Base-by-base conservation (phyloP, 2,888 invertebrate species). In the Stegophylla sp. region DNA sequence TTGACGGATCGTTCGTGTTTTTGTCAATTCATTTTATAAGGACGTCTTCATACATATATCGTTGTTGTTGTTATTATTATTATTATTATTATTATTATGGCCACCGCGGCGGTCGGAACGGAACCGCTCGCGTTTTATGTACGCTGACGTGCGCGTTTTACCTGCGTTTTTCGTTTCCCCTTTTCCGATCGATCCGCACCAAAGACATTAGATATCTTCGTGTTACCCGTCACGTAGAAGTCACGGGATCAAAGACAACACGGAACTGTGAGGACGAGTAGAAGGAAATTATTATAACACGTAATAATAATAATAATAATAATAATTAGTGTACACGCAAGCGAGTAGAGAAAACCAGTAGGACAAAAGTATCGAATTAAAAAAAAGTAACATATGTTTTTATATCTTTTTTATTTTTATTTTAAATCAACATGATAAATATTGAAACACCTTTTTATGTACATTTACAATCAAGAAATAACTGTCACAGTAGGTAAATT, bases 381-480 rank as follows among this genome's bases (percentile, higher is more conserved):
- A 56, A 56, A 56, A 56, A 20, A 20, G 7, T 34, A 34, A 34
- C 7, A 56, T 20, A 56, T 12, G 45, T 13, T 1, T 3, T 56
- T 23, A 12, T 56, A 10, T 56, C 17, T 61, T 28, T 28, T 17
- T 28, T 64, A 41, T 1, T 43, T 74, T 72, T 61, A 13, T 73
- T 73, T 75, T 26, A 53, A 64, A 75, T 64, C 74, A 51, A 64
- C 63, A 34, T 64, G 48, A 64, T 64, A 64, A 75, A 75, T 53
- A 64, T 51, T 51, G 51, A 75, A 74, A 74, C 74, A 74, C 74
- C 48, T n/a, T 63, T 56, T 20, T 45, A 10, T 17, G 20, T 73
- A 73, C 28, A 73, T 73, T 48, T 73, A 73, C 45, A 73, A 74
- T 63, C 74, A 34, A 74, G 48, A 74, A 63, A 28, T 63, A 20